Evolutionary conservation across 2,113 vertebrate species (phyloP).

Genomic region (Otocyon megalotis): DNA sequence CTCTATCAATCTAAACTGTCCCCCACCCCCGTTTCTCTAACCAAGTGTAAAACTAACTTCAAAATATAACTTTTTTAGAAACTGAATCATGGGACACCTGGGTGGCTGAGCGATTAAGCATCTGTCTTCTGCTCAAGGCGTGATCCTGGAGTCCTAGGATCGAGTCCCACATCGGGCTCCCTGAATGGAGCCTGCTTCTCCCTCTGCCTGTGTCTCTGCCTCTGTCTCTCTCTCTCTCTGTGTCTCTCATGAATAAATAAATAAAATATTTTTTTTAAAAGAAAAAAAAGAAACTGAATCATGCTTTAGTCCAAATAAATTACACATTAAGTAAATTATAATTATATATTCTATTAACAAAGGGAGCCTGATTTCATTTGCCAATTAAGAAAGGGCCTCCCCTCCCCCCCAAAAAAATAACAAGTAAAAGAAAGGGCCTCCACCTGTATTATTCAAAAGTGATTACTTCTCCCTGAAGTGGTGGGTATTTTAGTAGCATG

Average conservation of each 20-base stretch:
- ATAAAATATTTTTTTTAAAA: no score
- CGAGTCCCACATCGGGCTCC: no score
- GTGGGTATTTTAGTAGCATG: background rate
- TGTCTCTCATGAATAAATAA: no score
- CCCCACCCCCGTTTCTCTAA: background rate
- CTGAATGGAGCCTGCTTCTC: no score
- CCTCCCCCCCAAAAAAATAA: background rate
- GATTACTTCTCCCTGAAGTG: background rate
- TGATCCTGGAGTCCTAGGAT: no score
- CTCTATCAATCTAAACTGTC: background rate
- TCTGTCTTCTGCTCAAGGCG: no score
- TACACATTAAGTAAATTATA: conserved; percentile 48
- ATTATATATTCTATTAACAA: conserved; percentile 64
- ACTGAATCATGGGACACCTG: background rate
- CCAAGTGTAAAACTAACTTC: conserved; percentile 32
- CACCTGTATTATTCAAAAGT: conserved; percentile 38
- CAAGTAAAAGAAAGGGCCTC: background rate
- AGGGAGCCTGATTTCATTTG: conserved; percentile 54
- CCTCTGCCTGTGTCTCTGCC: no score
- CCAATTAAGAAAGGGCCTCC: conserved; percentile 62
- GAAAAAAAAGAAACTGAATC: conserved; percentile 15
- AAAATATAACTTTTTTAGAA: conserved; percentile 49
- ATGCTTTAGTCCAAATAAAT: conserved; percentile 38
- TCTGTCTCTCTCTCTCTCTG: no score
- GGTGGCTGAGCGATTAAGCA: no score